These are phyloP conservation scores for Tupiocoris notatus DNA, from an alignment of 2,888 invertebrate species.

Conservation along the genomic window DNA sequence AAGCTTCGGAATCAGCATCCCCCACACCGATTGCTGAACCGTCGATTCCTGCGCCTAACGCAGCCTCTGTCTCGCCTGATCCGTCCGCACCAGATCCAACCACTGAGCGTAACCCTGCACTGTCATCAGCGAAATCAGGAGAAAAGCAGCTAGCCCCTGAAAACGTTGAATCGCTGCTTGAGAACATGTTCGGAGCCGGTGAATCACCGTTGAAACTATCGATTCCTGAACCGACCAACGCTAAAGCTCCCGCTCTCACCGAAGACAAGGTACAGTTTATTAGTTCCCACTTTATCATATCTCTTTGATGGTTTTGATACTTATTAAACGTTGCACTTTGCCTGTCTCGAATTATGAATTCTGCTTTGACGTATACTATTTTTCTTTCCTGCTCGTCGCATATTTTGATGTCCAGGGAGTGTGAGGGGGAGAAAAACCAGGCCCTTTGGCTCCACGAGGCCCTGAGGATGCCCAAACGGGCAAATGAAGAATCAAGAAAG, in stretches of 20 bases:
- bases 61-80: constrained; percentile 16
- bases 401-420: no score
- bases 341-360: no score
- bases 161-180: constrained; percentile 51
- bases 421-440: no score
- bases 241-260: constrained; percentile 53
- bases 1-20: neutral
- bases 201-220: constrained; percentile 46
- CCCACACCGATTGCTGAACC: constrained; percentile 1
- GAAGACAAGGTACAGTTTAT: constrained; percentile 52
- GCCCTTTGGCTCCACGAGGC: no score
- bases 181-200: constrained; percentile 51
- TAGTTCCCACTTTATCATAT: no score
- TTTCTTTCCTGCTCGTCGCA: no score
- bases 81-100: neutral
- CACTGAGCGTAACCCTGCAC: neutral
- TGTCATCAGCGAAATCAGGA: neutral
- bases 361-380: no score
- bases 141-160: constrained; percentile 33
- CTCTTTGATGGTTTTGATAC: no score
- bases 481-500: no score
- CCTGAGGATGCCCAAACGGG: no score
- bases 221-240: constrained; percentile 44
- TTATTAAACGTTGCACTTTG: no score
- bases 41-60: neutral